Evolutionary conservation across 2,888 invertebrate genomes (phyloP), one percentile per base, ranked within the genome.

Genomic region (Ormyrus nitidulus): DNA sequence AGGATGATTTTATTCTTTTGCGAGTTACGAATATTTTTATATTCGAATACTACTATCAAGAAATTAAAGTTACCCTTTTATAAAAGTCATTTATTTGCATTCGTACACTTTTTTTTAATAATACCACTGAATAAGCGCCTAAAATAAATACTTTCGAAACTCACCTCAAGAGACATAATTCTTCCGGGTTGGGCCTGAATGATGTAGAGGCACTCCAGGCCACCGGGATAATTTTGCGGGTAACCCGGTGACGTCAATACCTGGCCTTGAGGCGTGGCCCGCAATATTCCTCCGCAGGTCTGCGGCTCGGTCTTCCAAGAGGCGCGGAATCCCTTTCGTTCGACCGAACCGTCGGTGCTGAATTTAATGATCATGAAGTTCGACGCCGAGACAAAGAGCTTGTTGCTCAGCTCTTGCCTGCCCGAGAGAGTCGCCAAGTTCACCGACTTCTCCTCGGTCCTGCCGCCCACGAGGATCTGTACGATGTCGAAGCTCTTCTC

Each of bases 361-460:
- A 99, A 99, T 91, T 98, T 98, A 82, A 99, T 94, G 83, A 98
- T 97, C 97, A 99, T 98, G 88, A 99, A 98, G 91, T 99, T 99
- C 70, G 98, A 98, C 61, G 98, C 98, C 5, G 98, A 98, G 48
- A 97, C 97, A 90, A 95, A 97, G 19, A 96, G 94, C 89, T 95
- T 95, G 84, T 94, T 96, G 73, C 95, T 94, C 84, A 97, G 91
- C 88, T 97, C 97, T 91, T 95, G 95, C 92, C 96, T 96, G 83
- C 99, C 99, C 10, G 98, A 98, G 51, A 99, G 92, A 10, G 98
- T 97, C 0, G 97, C 97, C 88, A 98, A 92, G 86, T 95, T 97
- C 8, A 97, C 96, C 56, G 97, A 96, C 88, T 97, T 96, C 85
- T 98, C 97, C 92, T 98, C 98, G 19, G 98, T 98, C 85, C 98